phyloP scores from a whole-genome alignment of 35 echinoderm and acorn worm genomes.

The Lytechinus variegatus region DNA sequence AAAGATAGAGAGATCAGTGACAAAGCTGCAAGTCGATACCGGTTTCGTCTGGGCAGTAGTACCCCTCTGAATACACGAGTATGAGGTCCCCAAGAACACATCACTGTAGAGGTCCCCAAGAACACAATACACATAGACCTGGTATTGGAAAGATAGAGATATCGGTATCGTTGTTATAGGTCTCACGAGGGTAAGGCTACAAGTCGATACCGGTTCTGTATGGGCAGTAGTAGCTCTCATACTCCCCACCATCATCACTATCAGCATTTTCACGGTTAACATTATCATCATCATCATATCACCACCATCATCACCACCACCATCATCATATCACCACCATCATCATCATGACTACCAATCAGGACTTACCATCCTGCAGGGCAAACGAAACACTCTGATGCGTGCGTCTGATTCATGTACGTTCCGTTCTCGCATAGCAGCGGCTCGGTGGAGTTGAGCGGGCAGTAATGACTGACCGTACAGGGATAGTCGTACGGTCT shows the following conservation, averaged over 20 bases:
- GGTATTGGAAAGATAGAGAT: not conserved
- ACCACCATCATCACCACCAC: not conserved
- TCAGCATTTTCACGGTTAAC: not conserved
- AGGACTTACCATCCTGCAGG: constrained; percentile 81
- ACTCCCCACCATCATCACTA: constrained; percentile 61
- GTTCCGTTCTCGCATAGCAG: constrained; percentile 90
- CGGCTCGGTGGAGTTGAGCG: constrained; percentile 86
- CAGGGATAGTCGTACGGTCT: constrained; percentile 87
- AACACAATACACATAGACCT: constrained; percentile 96
- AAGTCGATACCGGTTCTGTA: too few relatives aligned
- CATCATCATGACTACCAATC: not conserved
- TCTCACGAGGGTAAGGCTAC: too few relatives aligned
- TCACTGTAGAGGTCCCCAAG: too few relatives aligned
- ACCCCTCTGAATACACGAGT: constrained; percentile 70
- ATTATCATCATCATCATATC: not conserved
- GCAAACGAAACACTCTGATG: constrained; percentile 80
- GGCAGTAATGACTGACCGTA: constrained; percentile 85
- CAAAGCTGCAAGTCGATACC: not conserved
- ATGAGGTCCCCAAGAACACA: constrained; percentile 80
- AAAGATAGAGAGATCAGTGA: not conserved
- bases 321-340: not conserved
- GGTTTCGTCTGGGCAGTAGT: constrained; percentile 50
- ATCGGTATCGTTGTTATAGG: too few relatives aligned
- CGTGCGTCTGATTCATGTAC: constrained; percentile 98
- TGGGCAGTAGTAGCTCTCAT: too few relatives aligned